Evolutionary conservation across 2,888 invertebrate species (phyloP), one percentile per base, ranked within the genome.

Genomic region (Periphyllus acericola): DNA sequence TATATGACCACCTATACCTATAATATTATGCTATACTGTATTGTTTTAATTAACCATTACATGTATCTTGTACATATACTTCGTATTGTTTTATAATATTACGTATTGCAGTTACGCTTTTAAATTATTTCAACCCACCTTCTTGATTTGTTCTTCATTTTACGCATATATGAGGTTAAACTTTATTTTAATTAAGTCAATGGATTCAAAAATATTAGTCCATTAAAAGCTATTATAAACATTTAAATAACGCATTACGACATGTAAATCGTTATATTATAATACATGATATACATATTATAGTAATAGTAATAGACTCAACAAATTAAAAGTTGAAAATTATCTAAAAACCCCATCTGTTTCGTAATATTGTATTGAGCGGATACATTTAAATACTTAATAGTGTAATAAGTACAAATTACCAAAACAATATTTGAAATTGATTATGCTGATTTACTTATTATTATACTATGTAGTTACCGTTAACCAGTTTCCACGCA

Each of bases 131-230:
- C 34, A 11, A 25, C 11, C 25, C 40, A 60, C 60, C 60, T 80
- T 29, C 66, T 80, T 80, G 80, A 80, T 80, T 80, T 80, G 66
- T 40, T 40, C 8, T 78, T 19, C n/a, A 34, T 36, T 60, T 29
- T 36, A 34, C 8, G n/a, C 66, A n/a, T 19, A 55, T 25, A 8
- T 46, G 1, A 55, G 55, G 17, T 55, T 55, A 21, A 21, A 19
- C 21, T 21, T 21, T 21, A 55, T 21, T 46, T 46, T 9, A 46
- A 55, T 55, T 55, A 55, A 60, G 21, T 25, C 21, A 60, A 25
- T 21, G 21, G 11, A 46, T 46, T 11, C 21, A 25, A 60, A 60
- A 60, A 21, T 5, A 6, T 60, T 60, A 60, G 11, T 46, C 46
- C 3, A 46, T 46, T 46, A 11, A 5, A 60, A 60, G 21, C 6